Conservation (phyloP, 2,888 invertebrate species). For the Synergus japonicus region DNA sequence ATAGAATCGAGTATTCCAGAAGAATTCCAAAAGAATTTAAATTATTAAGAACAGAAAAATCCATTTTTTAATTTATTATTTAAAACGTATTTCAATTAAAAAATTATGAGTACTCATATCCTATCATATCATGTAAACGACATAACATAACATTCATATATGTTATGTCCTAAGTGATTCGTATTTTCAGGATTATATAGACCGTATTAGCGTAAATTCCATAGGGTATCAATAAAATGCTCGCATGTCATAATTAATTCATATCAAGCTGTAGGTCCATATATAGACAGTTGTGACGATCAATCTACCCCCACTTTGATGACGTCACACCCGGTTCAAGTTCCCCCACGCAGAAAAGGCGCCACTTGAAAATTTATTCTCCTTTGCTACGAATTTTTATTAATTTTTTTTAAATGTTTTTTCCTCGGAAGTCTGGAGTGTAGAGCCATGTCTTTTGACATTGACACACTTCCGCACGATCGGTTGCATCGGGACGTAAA, state of each 20-base stretch:
- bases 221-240: not conserved
- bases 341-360: constrained; percentile 45
- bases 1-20: not conserved
- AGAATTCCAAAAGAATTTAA: not conserved
- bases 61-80: no score
- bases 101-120: not conserved
- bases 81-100: not conserved
- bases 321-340: constrained; percentile 43
- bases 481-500: not conserved
- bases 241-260: constrained; percentile 25
- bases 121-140: not conserved
- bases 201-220: not conserved
- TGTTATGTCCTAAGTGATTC: no score
- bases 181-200: not conserved
- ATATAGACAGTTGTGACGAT: constrained; percentile 42
- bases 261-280: constrained; percentile 3
- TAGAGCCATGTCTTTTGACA: constrained; percentile 33
- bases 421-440: not conserved
- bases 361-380: constrained; percentile 30
- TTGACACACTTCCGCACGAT: constrained; percentile 35
- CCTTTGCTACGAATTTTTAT: not conserved
- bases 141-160: not conserved
- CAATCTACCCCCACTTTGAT: constrained; percentile 43
- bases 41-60: not conserved
- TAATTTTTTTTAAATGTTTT: not conserved